phyloP scores from a whole-genome alignment of 1,140 invertebrate species.

The Nephila pilipes region DNA sequence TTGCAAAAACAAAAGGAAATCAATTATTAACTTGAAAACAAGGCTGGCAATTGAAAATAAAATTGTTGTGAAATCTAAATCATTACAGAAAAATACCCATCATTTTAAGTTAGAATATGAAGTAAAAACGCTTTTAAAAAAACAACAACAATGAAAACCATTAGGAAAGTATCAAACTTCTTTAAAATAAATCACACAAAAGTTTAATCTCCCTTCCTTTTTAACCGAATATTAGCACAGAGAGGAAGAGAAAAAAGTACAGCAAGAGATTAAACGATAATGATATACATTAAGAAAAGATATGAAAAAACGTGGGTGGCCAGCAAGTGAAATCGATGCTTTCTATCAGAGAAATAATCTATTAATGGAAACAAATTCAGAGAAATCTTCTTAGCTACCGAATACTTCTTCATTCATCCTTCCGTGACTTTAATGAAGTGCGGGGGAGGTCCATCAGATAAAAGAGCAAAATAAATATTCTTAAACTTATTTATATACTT shows the following conservation, averaged over 20 bases:
- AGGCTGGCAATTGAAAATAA: too few species aligned
- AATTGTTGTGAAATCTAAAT: too few species aligned
- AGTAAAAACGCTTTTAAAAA: too few species aligned
- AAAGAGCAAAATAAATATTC: slow-evolving; percentile 21
- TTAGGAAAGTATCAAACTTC: too few species aligned
- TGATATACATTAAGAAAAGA: background rate
- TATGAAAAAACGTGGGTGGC: background rate
- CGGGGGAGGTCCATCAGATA: slow-evolving; percentile 37
- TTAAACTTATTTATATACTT: slow-evolving; percentile 20
- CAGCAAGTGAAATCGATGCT: background rate
- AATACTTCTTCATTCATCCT: background rate
- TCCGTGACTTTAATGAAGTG: slow-evolving; percentile 9
- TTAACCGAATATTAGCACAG: background rate
- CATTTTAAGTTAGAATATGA: too few species aligned
- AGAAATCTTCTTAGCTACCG: slow-evolving; percentile 11
- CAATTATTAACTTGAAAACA: too few species aligned
- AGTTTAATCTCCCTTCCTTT: background rate
- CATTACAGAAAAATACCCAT: too few species aligned
- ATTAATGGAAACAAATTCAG: background rate
- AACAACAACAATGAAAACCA: too few species aligned
- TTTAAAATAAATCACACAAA: too few species aligned
- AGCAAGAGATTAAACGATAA: background rate
- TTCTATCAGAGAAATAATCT: background rate
- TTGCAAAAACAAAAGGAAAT: too few species aligned
- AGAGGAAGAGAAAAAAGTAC: background rate